Conservation (phyloP, 2,113 vertebrate species). For the Delphinapterus leucas region DNA sequence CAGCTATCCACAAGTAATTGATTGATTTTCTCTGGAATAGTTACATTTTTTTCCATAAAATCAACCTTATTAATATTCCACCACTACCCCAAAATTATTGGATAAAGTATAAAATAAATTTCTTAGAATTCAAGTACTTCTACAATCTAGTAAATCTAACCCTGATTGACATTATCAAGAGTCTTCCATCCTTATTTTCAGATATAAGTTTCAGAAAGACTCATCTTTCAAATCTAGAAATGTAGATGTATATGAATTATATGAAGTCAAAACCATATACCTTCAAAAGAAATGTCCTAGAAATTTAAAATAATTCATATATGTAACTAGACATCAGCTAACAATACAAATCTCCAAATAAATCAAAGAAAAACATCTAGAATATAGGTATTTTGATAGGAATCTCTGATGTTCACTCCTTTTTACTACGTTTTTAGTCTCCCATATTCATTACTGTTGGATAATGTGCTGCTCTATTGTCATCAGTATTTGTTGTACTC, state of each 20-base stretch:
- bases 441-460: neutral
- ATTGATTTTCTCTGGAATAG: neutral
- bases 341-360: neutral
- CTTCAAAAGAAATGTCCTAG: neutral
- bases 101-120: neutral
- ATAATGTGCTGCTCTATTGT: neutral
- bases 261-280: neutral
- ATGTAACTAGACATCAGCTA: neutral
- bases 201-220: neutral
- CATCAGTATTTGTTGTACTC: neutral
- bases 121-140: neutral
- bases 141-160: neutral
- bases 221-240: neutral
- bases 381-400: neutral
- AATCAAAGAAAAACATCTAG: neutral
- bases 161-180: neutral
- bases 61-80: neutral
- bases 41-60: neutral
- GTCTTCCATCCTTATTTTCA: neutral
- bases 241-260: neutral
- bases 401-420: neutral
- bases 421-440: neutral
- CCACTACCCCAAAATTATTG: neutral
- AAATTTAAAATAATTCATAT: neutral
- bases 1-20: neutral